A percentile compares a stretch with the other conserved stretches of the same genome.
phyloP scores from a whole-genome alignment of 92 coral and sea anemone genomes.

The Porites evermanni region DNA sequence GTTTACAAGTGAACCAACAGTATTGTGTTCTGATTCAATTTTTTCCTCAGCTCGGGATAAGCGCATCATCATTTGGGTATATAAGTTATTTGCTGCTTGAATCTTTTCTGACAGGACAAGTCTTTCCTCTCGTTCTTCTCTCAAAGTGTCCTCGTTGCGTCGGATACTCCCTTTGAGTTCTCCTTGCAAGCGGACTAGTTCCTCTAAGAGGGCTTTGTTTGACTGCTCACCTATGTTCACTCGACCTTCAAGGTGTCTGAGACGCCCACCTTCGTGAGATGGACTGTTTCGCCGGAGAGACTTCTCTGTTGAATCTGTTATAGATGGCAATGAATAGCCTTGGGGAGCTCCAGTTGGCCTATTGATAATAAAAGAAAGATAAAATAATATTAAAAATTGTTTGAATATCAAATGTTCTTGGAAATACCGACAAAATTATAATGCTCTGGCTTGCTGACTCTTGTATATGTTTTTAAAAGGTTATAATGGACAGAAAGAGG shows the following conservation, averaged over 20 bases:
- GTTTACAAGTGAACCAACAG: constrained; percentile 90
- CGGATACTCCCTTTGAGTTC: constrained; percentile 90
- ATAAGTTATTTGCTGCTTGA: constrained; percentile 89
- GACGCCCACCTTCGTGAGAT: constrained; percentile 54
- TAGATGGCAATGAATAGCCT: constrained; percentile 67
- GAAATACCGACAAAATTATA: not conserved
- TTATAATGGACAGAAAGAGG: too few species aligned
- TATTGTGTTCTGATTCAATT: constrained; percentile 86
- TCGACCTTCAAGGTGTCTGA: constrained; percentile 86
- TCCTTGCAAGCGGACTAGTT: constrained; percentile 91
- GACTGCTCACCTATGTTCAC: constrained; percentile 94
- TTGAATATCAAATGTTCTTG: not conserved
- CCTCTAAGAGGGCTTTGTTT: constrained; percentile 93
- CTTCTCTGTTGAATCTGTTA: constrained; percentile 65
- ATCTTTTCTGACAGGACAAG: constrained; percentile 87
- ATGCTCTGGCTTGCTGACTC: too few species aligned
- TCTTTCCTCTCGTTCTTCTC: constrained; percentile 90
- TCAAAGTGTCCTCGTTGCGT: constrained; percentile 87
- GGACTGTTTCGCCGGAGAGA: constrained; percentile 62
- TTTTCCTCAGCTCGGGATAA: constrained; percentile 94
- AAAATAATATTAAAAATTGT: too few species aligned
- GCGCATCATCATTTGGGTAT: constrained; percentile 93
- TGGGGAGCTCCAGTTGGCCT: constrained; percentile 40
- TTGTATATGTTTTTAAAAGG: too few species aligned
- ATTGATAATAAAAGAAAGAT: too few species aligned